Base-by-base conservation (phyloP, 2,113 vertebrate species). In the Aphyosemion australe region DNA sequence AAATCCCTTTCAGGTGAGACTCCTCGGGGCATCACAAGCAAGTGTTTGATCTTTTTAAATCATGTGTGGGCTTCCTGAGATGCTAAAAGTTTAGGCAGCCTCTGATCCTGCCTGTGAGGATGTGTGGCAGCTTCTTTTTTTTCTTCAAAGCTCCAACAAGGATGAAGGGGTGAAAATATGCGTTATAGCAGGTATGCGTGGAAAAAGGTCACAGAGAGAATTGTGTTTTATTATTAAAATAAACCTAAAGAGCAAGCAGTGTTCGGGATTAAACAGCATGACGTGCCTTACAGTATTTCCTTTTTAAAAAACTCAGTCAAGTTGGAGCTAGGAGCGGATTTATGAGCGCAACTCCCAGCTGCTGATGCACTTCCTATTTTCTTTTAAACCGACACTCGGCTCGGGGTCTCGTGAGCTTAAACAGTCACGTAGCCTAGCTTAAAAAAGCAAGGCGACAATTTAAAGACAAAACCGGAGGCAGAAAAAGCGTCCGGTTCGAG, bases 361-460 rank as follows among this genome's bases (percentile, higher is more conserved):
- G 13, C 58, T 54, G 54, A 37, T 37, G 34, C 76, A 79, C 87
- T 90, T 88, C 65, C 79, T 76, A 74, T 89, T 78, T 82, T 75
- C 49, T 60, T 71, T 63, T 26, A 14, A 65, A 56, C 42, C 63
- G 74, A 50, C 51, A 34, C 37, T 42, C 52, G 3, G 42, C 9
- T 13, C 61, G 32, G 45, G 66, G n/a, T 72, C 78, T 63, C 21
- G 31, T 1, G 12, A 49, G 61, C 21, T 51, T 51, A 70, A 78
- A 64, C 43, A 55, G 58, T 20, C 20, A 21, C 46, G 51, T 57
- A 55, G 12, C 54, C 60, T 34, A 37, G 12, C 32, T 18, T 47
- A 26, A 26, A 57, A 74, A 26, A 73, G 15, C 2, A 53, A 20
- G 58, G 18, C 2, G 3, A 62, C 73, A 71, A 61, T 74, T 61